Base-by-base conservation (phyloP, 2,888 invertebrate genomes). In the Ormyrus rosae region DNA sequence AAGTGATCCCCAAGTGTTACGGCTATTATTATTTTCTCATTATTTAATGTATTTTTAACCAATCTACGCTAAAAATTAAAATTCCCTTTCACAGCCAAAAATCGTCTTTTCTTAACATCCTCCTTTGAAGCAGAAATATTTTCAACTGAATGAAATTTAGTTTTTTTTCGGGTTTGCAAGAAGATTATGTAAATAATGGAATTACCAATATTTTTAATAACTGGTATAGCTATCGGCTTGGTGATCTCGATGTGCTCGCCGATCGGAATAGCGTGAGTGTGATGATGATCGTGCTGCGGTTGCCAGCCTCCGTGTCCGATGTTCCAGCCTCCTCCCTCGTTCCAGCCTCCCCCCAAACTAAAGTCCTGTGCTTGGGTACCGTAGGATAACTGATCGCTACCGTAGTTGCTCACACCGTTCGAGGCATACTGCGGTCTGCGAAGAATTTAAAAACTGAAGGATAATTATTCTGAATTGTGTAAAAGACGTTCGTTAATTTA, bases 161-260 rank as follows among this genome's bases (percentile, higher is more conserved):
- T 13, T 13, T 13, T 2, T 67, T 34, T 53, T 50, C 19, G 19
- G 19, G 3, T 45, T 56, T 45, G 0, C 34, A 55, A 48, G 6
- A 56, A n/a, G 56, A 34, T 9, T 56, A 45, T 11, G n/a, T 69
- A 48, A 6, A 46, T 48, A 34, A 34, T 34, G 0, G n/a, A 58
- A 71, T 84, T 82, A 89, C 94, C 93, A 0, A 94, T 90, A 86
- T 94, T 94, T 87, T 93, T 95, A 85, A 94, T 93, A 56, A 94
- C 92, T 63, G 94, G 94, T 69, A 94, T 92, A 0, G 93, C 92
- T 67, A 94, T 93, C 0, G 94, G 94, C 84, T 92, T 94, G 50
- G 93, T 93, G 86, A 95, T 93, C 87, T 95, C 94, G 0, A 95
- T 91, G 83, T 94, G 94, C 80, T 94, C 92, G 82, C 93, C 93